These are phyloP conservation scores for Scaptodrosophila lebanonensis DNA, from an alignment of 1,140 invertebrate genomes.

Conservation along the genomic window DNA sequence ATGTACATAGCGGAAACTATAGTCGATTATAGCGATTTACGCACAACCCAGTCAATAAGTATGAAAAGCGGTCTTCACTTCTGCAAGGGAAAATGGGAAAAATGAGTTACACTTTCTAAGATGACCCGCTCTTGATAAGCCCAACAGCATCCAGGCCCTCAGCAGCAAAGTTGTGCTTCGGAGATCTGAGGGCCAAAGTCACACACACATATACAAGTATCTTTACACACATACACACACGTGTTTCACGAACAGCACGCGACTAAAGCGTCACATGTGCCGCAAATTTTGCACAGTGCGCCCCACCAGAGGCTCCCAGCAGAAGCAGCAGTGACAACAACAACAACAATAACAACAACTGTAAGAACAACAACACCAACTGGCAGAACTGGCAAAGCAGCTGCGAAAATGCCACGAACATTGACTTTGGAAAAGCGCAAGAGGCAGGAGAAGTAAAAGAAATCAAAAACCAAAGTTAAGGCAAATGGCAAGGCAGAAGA, in stretches of 20 bases:
- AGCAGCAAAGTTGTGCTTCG: not conserved
- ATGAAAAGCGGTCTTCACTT: conserved; percentile 4
- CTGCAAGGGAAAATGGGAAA: conserved; percentile 20
- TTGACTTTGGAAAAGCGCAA: conserved; percentile 66
- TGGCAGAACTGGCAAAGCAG: conserved; percentile 56
- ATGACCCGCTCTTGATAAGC: conserved; percentile 71
- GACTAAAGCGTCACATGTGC: conserved; percentile 72
- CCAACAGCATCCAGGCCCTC: conserved; percentile 5
- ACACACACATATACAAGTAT: too few species aligned
- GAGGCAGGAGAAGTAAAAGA: conserved; percentile 28
- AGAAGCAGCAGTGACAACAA: conserved; percentile 9
- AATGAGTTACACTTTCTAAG: conserved; percentile 54
- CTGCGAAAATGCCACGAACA: conserved; percentile 68
- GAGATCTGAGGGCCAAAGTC: conserved; percentile 38
- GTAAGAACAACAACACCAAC: too few species aligned
- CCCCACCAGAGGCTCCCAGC: conserved; percentile 1
- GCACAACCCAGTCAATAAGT: too few species aligned
- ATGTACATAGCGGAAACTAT: too few species aligned
- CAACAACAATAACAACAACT: too few species aligned
- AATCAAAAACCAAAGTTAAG: conserved; percentile 33
- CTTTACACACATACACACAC: too few species aligned
- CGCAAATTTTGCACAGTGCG: conserved; percentile 41
- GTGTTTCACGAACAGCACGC: too few species aligned
- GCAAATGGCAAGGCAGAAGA: conserved; percentile 23
- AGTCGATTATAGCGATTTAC: too few species aligned